phyloP scores from a whole-genome alignment of 2,888 invertebrate species.

The Piscicola geometra region DNA sequence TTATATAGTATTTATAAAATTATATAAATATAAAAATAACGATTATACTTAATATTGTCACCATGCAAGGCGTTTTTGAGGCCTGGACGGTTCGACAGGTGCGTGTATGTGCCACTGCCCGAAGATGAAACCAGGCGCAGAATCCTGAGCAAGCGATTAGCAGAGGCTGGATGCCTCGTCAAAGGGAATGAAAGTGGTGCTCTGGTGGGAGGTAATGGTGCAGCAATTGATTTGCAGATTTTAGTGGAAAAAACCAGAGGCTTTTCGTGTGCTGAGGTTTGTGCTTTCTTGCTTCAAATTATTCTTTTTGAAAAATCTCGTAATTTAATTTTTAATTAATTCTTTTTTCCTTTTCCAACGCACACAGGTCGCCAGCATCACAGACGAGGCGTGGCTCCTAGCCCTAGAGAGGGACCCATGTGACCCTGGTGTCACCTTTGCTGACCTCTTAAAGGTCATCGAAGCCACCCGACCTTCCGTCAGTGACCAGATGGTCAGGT shows the following conservation, averaged over 20 bases:
- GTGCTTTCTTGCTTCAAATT: background rate
- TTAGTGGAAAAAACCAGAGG: slow-evolving; percentile 69
- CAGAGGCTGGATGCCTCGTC: background rate
- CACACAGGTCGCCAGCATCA: background rate
- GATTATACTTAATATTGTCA: too few relatives aligned
- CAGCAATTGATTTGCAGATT: too few relatives aligned
- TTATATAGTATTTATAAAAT: too few relatives aligned
- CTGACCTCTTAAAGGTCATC: background rate
- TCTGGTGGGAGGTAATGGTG: slow-evolving; percentile 43
- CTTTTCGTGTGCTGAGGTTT: slow-evolving; percentile 83
- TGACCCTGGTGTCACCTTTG: background rate
- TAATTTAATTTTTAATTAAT: too few relatives aligned
- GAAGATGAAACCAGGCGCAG: slow-evolving; percentile 68
- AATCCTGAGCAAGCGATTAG: background rate
- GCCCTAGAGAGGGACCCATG: background rate
- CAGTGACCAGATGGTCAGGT: background rate
- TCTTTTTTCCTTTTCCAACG: too few relatives aligned
- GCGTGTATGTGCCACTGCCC: slow-evolving; percentile 88
- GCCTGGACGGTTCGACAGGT: slow-evolving; percentile 82
- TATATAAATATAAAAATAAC: too few relatives aligned
- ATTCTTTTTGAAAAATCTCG: too few relatives aligned
- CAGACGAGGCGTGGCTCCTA: slow-evolving; percentile 9
- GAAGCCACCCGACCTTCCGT: background rate
- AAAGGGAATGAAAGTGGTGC: background rate
- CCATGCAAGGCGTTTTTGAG: slow-evolving; percentile 81